These are phyloP conservation scores for Eremobia ochroleuca DNA, from an alignment of 2,888 invertebrate species.

Conservation along the genomic window DNA sequence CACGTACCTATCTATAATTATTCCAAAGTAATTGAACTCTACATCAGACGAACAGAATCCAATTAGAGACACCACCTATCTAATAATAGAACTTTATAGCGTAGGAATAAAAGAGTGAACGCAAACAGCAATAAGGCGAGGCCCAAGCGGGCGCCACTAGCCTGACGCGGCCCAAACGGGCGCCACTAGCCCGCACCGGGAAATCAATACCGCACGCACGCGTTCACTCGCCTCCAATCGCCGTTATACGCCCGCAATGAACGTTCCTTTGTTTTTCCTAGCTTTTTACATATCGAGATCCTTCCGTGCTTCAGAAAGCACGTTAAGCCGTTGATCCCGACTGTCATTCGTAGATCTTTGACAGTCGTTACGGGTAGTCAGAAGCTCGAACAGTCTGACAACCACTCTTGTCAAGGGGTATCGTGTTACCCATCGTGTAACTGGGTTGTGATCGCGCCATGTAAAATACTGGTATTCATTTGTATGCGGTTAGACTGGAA, in stretches of 20 bases:
- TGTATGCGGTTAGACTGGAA: not conserved
- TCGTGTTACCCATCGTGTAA: not conserved
- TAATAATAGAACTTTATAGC: slow-evolving; percentile 12
- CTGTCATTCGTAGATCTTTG: not conserved
- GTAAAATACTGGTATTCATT: not conserved
- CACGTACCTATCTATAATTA: slow-evolving; percentile 4
- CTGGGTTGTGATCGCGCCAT: not conserved
- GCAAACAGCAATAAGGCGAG: slow-evolving; percentile 42
- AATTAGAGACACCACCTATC: slow-evolving; percentile 33
- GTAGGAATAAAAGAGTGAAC: slow-evolving; percentile 29
- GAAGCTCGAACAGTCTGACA: not conserved
- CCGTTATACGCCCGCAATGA: slow-evolving; percentile 1
- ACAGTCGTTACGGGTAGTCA: not conserved
- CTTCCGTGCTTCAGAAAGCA: not conserved
- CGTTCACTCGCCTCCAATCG: slow-evolving; percentile 15
- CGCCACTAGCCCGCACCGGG: slow-evolving; percentile 30
- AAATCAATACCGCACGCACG: slow-evolving; percentile 66
- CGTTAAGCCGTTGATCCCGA: not conserved
- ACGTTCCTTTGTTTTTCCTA: slow-evolving; percentile 38
- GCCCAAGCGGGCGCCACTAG: slow-evolving; percentile 43
- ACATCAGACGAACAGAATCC: slow-evolving; percentile 24
- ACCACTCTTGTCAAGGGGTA: not conserved
- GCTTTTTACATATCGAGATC: not conserved
- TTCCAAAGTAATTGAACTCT: slow-evolving; percentile 4
- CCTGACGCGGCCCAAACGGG: slow-evolving; percentile 42